Evolutionary conservation across 2,797 vertebrate species (phyloP), one percentile per base, ranked within the genome.

Genomic region (Capromys pilorides): DNA sequence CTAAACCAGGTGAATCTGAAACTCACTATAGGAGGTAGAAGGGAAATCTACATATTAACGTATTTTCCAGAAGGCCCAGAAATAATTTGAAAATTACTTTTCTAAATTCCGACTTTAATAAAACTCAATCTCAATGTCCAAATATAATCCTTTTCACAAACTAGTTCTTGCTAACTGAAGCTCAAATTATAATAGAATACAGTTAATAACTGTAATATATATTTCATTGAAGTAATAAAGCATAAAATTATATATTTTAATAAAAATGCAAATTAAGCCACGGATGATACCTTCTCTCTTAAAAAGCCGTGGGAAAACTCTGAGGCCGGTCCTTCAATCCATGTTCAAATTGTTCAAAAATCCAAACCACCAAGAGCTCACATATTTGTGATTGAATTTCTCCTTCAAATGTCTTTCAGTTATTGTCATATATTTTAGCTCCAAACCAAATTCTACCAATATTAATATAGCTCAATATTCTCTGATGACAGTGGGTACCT

Each of bases 401-500:
- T 83, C 88, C 75, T 62, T 93, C 90, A 94, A 71, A 26, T 93
- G 79, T 77, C 33, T 90, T 90, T 88, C 83, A 66, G 49, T 94
- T 94, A 62, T 79, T 92, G 75, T 61, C 85, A 83, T 94, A 83
- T 94, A 78, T 88, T 94, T 86, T 90, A 93, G 91, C 57, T 86
- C 64, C 61, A 87, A 84, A 64, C 88, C 90, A 77, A 94, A 94
- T 61, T 89, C 81, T 91, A 91, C 85, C 69, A 91, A 80, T 21
- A 67, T 59, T 96, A 67, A 59, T 51, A 64, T 66, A 57, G 19
- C 9, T 86, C 62, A 85, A 10, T 90, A 80, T 79, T 92, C 69
- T 90, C 88, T 95, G 91, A 85, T 90, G 89, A 88, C 28, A 73
- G 75, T 84, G 83, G 33, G 31, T 73, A 90, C 45, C 90, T 67